Conservation (phyloP, 2,113 vertebrate species). For the Edolisoma coerulescens region DNA sequence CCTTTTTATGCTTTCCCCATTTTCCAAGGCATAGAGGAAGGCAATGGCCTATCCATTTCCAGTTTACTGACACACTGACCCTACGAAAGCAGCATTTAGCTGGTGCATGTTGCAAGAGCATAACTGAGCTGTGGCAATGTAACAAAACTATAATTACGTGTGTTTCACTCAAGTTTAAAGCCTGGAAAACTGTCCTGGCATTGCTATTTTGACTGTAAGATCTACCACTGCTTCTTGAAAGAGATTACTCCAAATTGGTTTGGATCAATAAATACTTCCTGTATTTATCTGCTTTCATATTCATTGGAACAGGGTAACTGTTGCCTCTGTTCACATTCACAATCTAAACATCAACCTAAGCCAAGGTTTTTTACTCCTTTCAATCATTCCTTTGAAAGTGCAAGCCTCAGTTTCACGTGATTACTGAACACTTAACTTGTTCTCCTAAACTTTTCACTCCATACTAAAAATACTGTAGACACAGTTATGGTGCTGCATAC, state of each 20-base stretch:
- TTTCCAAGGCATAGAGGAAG: background rate
- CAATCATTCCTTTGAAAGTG: background rate
- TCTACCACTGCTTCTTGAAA: background rate
- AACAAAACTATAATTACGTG: background rate
- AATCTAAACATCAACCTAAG: background rate
- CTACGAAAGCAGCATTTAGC: background rate
- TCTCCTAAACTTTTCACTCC: background rate
- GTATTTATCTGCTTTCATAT: background rate
- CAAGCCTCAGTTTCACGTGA: background rate
- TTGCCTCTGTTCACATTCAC: background rate
- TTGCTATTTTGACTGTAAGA: background rate
- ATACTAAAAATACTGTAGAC: background rate
- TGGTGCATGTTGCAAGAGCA: background rate
- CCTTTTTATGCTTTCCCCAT: background rate
- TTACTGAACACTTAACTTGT: background rate
- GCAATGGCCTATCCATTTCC: background rate
- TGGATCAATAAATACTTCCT: background rate
- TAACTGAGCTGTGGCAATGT: background rate
- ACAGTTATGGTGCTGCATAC: background rate
- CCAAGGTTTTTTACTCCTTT: background rate
- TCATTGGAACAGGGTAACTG: background rate
- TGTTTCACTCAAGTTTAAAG: background rate
- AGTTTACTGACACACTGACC: background rate
- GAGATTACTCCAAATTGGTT: background rate
- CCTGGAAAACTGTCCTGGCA: background rate